Evolutionary conservation across 92 coral and sea anemone species (phyloP).

Genomic region (Palythoa heliodiscus): DNA sequence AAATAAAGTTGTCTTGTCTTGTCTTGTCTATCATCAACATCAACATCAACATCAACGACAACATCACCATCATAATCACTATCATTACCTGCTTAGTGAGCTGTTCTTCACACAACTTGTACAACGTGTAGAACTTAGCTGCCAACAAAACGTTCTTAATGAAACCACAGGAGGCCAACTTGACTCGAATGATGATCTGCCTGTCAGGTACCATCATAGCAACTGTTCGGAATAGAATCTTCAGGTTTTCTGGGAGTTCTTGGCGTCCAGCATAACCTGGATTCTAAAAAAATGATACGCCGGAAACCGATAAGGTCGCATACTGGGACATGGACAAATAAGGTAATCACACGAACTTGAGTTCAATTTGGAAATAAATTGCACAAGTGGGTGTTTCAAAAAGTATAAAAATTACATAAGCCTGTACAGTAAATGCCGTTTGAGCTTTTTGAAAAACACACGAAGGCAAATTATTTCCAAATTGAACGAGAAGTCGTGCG

Average conservation of each 20-base stretch:
- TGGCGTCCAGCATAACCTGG: constrained; percentile 99
- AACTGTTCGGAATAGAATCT: constrained; percentile 97
- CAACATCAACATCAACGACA: neutral
- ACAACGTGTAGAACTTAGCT: constrained; percentile 94
- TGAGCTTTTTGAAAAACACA: too few relatives aligned
- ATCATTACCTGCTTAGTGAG: constrained; percentile 90
- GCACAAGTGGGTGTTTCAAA: too few relatives aligned
- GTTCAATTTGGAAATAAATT: neutral
- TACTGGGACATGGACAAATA: neutral
- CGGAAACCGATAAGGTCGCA: neutral
- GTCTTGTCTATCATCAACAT: neutral
- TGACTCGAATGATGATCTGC: constrained; percentile 98
- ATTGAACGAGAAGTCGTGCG: too few relatives aligned
- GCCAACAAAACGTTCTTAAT: constrained; percentile 82
- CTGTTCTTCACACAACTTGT: constrained; percentile 98
- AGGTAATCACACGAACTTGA: neutral
- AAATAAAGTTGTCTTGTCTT: too few relatives aligned
- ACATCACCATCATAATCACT: too few relatives aligned
- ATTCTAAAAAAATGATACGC: constrained; percentile 57
- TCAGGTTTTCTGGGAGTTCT: constrained; percentile 96
- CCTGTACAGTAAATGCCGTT: too few relatives aligned
- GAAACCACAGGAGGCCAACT: constrained; percentile 96
- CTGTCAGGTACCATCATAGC: constrained; percentile 99
- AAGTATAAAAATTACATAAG: too few relatives aligned
- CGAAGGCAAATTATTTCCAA: too few relatives aligned